A percentile compares a stretch with the other conserved stretches of the same genome.
Evolutionary conservation across 1,140 invertebrate genomes (phyloP).

Genomic region (Andrena cerasifolii): DNA sequence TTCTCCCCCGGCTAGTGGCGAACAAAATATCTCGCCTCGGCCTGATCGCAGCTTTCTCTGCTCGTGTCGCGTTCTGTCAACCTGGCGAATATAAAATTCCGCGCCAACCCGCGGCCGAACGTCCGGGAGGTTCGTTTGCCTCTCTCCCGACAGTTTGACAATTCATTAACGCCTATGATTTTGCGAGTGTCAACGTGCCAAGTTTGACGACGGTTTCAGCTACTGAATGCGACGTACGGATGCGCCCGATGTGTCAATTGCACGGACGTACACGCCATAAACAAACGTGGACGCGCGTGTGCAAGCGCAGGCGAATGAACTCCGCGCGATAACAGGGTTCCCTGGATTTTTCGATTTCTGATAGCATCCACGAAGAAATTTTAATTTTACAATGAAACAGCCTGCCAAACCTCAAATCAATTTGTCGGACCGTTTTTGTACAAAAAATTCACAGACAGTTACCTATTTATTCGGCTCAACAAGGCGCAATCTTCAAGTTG

Average conservation of each 20-base stretch:
- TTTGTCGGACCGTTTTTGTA: no score
- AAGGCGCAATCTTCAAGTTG: no score
- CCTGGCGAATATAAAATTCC: conserved; percentile 8
- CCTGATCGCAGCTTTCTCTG: neutral
- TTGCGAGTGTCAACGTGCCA: conserved; percentile 44
- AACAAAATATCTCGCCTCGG: neutral
- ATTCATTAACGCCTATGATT: conserved; percentile 48
- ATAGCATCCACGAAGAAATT: neutral
- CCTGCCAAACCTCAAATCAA: no score
- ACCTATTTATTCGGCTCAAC: no score
- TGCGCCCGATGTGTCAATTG: conserved; percentile 36
- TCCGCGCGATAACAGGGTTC: neutral
- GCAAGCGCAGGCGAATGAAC: neutral
- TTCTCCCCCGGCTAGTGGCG: no score
- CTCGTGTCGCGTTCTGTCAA: neutral
- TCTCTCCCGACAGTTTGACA: conserved; percentile 22
- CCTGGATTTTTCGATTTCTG: neutral
- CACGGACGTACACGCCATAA: conserved; percentile 33
- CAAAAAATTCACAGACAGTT: no score
- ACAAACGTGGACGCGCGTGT: conserved; percentile 22
- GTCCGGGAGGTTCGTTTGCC: neutral
- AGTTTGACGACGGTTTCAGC: conserved; percentile 18
- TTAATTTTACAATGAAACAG: neutral
- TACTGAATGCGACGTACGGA: conserved; percentile 23
- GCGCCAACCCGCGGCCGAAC: neutral